Evolutionary conservation across 2,113 vertebrate species (phyloP).

Genomic region (Poeciliopsis prolifica): DNA sequence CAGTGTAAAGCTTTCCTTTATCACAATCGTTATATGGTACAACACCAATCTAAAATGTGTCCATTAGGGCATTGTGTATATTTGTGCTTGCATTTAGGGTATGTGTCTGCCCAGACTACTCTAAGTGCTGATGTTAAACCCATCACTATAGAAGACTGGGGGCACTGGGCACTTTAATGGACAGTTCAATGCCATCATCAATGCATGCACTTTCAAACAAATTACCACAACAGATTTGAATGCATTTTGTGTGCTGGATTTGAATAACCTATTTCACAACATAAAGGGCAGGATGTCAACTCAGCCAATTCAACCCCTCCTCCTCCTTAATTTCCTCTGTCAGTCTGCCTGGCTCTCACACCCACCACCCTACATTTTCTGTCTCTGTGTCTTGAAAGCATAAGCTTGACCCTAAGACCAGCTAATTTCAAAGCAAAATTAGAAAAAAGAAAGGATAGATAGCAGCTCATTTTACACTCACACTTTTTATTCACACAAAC

Average conservation of each 20-base stretch:
- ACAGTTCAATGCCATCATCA: slow-evolving; percentile 48
- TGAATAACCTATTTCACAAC: slow-evolving; percentile 53
- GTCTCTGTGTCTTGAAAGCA: slow-evolving; percentile 10
- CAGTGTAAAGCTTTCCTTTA: slow-evolving; percentile 53
- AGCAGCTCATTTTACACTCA: neutral
- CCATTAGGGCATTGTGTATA: slow-evolving; percentile 17
- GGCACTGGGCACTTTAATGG: slow-evolving; percentile 38
- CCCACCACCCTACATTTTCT: slow-evolving; percentile 3
- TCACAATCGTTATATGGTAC: slow-evolving; percentile 55
- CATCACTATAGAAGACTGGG: slow-evolving; percentile 43
- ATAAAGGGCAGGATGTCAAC: slow-evolving; percentile 36
- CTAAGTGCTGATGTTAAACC: slow-evolving; percentile 49
- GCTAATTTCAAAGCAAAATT: slow-evolving; percentile 22
- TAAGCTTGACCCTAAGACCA: slow-evolving; percentile 31
- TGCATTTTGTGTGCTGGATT: slow-evolving; percentile 24
- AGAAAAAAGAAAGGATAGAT: neutral
- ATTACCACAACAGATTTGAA: slow-evolving; percentile 50
- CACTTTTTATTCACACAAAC: slow-evolving; percentile 34
- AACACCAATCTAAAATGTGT: slow-evolving; percentile 35
- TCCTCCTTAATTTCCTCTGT: slow-evolving; percentile 22
- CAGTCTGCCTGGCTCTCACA: slow-evolving; percentile 17
- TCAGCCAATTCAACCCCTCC: slow-evolving; percentile 31
- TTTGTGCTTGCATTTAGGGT: slow-evolving; percentile 27
- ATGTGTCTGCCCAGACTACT: slow-evolving; percentile 37
- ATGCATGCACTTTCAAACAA: slow-evolving; percentile 53